Evolutionary conservation across 2,888 invertebrate genomes (phyloP).

Genomic region (Frankliniella fusca): DNA sequence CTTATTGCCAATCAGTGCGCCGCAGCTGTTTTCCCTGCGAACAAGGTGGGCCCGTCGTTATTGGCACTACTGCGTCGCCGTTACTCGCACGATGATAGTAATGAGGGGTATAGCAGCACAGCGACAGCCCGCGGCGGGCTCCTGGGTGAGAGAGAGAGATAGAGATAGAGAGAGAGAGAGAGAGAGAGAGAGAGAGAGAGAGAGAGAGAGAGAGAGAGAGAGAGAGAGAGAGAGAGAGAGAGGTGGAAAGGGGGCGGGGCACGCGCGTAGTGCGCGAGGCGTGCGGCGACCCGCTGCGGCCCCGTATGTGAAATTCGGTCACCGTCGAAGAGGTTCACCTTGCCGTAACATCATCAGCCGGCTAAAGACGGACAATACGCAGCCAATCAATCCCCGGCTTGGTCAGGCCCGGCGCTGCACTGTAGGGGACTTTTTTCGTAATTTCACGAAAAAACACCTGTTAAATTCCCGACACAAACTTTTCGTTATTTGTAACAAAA

Average conservation of each 20-base stretch:
- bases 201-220: not conserved
- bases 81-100: not conserved
- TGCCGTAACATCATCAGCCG: not conserved
- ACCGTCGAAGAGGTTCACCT: not conserved
- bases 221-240: too few relatives aligned
- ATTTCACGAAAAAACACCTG: too few relatives aligned
- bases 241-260: too few relatives aligned
- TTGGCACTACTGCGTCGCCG: not conserved
- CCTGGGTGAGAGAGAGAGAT: not conserved
- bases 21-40: not conserved
- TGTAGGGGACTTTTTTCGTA: too few relatives aligned
- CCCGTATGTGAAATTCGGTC: not conserved
- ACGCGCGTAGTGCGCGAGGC: too few relatives aligned
- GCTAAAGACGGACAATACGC: not conserved
- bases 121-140: not conserved
- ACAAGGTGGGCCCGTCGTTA: not conserved
- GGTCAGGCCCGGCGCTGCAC: too few relatives aligned
- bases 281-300: not conserved
- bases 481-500: too few relatives aligned
- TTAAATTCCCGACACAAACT: too few relatives aligned
- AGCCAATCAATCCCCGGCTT: too few relatives aligned
- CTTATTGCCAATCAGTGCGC: not conserved
- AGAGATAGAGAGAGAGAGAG: not conserved
- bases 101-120: constrained; percentile 6
- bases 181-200: not conserved